Evolutionary conservation across 2,888 invertebrate species (phyloP).

Genomic region (Cordylochernes scorpioides): DNA sequence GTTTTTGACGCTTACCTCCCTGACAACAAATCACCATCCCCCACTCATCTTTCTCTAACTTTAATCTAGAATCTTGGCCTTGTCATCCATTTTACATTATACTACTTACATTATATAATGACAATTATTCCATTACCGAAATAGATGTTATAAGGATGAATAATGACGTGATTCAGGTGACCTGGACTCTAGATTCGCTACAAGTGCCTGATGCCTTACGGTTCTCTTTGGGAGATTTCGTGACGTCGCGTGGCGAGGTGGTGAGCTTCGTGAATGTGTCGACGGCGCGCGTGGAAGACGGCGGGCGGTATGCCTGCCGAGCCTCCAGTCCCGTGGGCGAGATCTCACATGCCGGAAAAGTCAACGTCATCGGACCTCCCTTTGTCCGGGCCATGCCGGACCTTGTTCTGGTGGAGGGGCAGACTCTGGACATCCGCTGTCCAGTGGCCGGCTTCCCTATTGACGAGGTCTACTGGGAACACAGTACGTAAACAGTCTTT

Average conservation of each 20-base stretch:
- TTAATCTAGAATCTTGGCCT: no score
- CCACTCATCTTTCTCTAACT: no score
- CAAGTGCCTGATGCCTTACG: conserved; percentile 17
- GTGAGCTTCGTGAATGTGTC: conserved; percentile 19
- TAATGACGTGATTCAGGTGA: no score
- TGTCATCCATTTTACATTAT: no score
- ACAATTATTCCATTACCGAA: no score
- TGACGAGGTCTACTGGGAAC: conserved; percentile 20
- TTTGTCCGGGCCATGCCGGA: conserved; percentile 75
- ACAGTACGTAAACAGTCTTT: conserved; percentile 16
- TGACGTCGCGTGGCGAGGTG: conserved; percentile 19
- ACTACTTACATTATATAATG: no score
- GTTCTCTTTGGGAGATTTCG: conserved; percentile 17
- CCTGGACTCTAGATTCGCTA: conserved; percentile 20
- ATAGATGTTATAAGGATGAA: no score
- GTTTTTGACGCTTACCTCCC: no score
- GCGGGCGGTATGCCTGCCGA: conserved; percentile 19
- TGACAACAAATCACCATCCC: no score
- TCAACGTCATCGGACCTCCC: conserved; percentile 35
- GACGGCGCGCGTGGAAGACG: conserved; percentile 13
- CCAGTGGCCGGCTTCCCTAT: conserved; percentile 23
- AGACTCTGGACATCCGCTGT: conserved; percentile 49
- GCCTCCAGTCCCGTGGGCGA: conserved; percentile 20
- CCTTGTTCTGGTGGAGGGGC: conserved; percentile 69
- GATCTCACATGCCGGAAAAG: conserved; percentile 13